Base-by-base conservation (phyloP, 1,140 invertebrate genomes). In the Neocloeon triangulifer region DNA sequence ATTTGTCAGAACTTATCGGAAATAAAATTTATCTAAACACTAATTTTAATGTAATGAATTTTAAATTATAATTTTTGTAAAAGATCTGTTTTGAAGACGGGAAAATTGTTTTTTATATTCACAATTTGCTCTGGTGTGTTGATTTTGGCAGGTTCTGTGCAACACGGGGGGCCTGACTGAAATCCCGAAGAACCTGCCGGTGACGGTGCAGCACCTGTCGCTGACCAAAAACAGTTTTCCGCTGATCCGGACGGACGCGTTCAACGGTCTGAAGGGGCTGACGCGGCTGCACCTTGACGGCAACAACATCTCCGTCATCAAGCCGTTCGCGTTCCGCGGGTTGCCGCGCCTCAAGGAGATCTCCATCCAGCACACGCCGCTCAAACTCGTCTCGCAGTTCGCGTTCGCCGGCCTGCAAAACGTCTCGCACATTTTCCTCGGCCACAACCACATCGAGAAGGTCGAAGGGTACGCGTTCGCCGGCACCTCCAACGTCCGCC, bases 401-500 rank as follows among this genome's bases (percentile, higher is more conserved):
- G 68, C 77, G 0, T 82, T 82, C 43, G 74, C 78, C 8, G 74
- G 75, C 0, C 50, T 82, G 4, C 36, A 39, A 18, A 81, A 82
- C 45, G 62, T 82, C 5, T 69, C 69, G 2, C 62, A 68, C 2
- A 69, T 84, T 23, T 51, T 77, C 30, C 47, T 82, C 8, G 66
- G 69, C 8, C 66, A 81, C 53, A 82, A 84, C 45, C 69, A 69
- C 41, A 81, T 84, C 10, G 59, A 60, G 6, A 65, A 69, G 40
- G 73, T 84, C 25, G 75, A 80, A 48, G 65, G 64, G 2, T 75
- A 73, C 43, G 72, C 77, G 6, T 84, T 84, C 37, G 77, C 78
- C 1, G 78, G 77, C 7, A 78, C 76, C 0, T 73, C 74, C 19
- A 79, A 78, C 49, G 64, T 84, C 19, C 68, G 70, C 42, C 49